Base-by-base conservation (phyloP, 1,140 invertebrate species). In the Semibalanus balanoides region DNA sequence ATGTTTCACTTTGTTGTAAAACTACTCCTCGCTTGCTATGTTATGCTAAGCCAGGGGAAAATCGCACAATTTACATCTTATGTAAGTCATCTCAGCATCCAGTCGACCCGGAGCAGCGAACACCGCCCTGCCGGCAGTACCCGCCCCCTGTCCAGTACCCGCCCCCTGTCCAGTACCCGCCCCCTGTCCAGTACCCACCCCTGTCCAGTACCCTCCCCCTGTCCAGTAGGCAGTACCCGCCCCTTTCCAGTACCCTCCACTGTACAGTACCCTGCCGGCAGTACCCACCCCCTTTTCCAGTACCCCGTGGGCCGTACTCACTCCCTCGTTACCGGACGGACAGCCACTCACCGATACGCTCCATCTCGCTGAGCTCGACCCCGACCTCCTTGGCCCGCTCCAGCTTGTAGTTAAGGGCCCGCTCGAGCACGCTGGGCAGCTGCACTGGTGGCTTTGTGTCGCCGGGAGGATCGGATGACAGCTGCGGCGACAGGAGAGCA, bases 341-440 rank as follows among this genome's bases (percentile, higher is more conserved):
- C n/a, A n/a, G n/a, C n/a, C n/a, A 64, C 51, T 69, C 30, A 74
- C 78, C 70, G 25, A 78, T 43, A 11, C 40, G 69, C 19, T 70
- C 74, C 75, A 85, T 81, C 27, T 87, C 85, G 70, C 85, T 86
- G 74, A 29, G 28, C 3, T 30, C 70, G n/a, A 87, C 83, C 14
- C 90, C 90, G 73, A 94, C 86, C 83, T 94, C 90, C 79, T 91
- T 90, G 25, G 90, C 93, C 80, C 93, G 86, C 78, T 92, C 91
- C 81, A 90, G 90, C 84, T 95, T 95, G 73, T 94, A 90, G 29
- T 93, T 93, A 0, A 96, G 83, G 30, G 92, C 92, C 82, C 95
- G 92, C 84, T 96, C 94, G 64, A 96, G 83, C 28, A 92, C 93
- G 81, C 92, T 90, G 19, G 93, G 93, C 28, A 96, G 83, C 78